phyloP scores from a whole-genome alignment of 1,140 invertebrate species.

The Procambarus clarkii region DNA sequence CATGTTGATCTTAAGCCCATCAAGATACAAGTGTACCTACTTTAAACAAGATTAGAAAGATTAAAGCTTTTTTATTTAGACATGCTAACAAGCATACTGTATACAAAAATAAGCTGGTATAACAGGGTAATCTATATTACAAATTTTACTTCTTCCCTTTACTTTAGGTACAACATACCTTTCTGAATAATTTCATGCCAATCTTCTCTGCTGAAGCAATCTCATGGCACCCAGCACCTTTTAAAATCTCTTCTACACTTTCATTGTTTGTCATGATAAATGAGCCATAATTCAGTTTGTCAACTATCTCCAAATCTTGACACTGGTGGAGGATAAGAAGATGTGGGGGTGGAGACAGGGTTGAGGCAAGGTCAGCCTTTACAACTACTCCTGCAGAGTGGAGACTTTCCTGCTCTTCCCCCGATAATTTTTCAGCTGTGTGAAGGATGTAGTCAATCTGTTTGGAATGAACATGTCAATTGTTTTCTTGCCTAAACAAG shows the following conservation, averaged over 20 bases:
- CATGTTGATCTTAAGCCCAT: too few species aligned
- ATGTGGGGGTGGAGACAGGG: conserved; percentile 76
- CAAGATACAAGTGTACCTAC: too few species aligned
- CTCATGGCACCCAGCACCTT: conserved; percentile 16
- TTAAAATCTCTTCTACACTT: neutral
- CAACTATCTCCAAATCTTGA: conserved; percentile 77
- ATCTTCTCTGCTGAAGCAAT: conserved; percentile 17
- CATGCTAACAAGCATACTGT: too few species aligned
- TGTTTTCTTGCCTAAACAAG: neutral
- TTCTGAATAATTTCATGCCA: conserved; percentile 23
- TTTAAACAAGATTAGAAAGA: too few species aligned
- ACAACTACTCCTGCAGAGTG: conserved; percentile 82
- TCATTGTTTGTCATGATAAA: conserved; percentile 27
- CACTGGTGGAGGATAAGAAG: conserved; percentile 84
- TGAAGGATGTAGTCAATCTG: conserved; percentile 32
- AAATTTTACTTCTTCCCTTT: too few species aligned
- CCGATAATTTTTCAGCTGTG: conserved; percentile 1
- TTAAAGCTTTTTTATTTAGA: too few species aligned
- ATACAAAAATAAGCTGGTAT: too few species aligned
- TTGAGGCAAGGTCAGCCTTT: conserved; percentile 79
- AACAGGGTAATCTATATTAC: too few species aligned
- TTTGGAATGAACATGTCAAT: neutral
- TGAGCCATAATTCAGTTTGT: conserved; percentile 29
- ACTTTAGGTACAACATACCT: conserved; percentile 16
- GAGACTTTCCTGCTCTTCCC: conserved; percentile 29